phyloP scores from a whole-genome alignment of 23 tunicate species.

The Halocynthia roretzi region DNA sequence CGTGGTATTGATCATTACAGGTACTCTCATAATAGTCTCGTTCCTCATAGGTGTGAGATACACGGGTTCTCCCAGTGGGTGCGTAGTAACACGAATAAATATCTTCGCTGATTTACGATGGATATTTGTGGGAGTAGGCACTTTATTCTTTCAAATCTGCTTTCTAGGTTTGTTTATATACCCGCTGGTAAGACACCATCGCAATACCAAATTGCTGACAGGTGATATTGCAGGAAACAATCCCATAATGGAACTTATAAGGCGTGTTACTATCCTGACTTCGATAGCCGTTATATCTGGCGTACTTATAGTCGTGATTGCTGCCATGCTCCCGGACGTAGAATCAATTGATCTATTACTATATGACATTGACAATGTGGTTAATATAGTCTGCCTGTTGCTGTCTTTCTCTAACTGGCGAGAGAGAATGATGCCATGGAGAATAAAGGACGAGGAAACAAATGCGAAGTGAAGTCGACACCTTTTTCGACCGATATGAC shows the following conservation, averaged over 20 bases:
- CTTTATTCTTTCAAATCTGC: constrained; percentile 14
- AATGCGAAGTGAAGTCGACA: no score
- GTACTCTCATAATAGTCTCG: not conserved
- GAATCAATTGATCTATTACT: no score
- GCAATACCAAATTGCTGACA: not conserved
- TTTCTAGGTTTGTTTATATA: constrained; percentile 12
- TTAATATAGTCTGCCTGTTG: no score
- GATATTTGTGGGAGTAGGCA: constrained; percentile 9
- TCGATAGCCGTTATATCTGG: no score
- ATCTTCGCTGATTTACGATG: constrained; percentile 1
- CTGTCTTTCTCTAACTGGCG: no score
- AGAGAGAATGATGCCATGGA: no score
- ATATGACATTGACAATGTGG: no score
- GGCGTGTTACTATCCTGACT: no score
- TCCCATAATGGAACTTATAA: not conserved
- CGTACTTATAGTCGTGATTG: no score
- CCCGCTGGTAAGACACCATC: constrained; percentile 8
- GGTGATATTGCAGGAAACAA: constrained; percentile 1
- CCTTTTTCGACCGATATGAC: no score
- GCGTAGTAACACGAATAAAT: not conserved
- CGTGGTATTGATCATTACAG: constrained; percentile 22
- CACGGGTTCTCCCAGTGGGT: not conserved
- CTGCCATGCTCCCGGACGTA: no score
- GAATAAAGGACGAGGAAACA: no score
- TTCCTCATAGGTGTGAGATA: constrained; percentile 3